A percentile compares a stretch with the other conserved stretches of the same genome.
These are phyloP conservation scores for Onthophagus taurus DNA, from an alignment of 1,140 invertebrate species.

Conservation along the genomic window DNA sequence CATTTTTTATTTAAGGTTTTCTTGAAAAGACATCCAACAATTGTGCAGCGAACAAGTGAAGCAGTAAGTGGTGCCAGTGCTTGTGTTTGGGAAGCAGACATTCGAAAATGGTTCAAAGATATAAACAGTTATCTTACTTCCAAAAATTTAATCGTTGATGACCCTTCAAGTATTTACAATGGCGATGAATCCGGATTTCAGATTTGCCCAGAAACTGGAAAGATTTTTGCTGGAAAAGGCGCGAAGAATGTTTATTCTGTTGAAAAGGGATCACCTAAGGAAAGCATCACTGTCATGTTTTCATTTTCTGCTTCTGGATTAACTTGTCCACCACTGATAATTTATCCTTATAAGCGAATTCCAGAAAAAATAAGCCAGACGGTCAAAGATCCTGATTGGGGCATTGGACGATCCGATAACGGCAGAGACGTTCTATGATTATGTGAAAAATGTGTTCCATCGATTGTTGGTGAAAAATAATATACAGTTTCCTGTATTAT, in stretches of 20 bases:
- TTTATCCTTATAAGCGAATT: conserved; percentile 21
- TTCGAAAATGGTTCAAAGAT: conserved; percentile 30
- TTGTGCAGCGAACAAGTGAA: too few relatives aligned
- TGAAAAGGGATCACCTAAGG: conserved; percentile 26
- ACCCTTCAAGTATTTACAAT: conserved; percentile 32
- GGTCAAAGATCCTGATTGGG: conserved; percentile 31
- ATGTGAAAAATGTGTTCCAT: background rate
- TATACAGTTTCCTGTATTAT: too few relatives aligned
- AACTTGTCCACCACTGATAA: conserved; percentile 13
- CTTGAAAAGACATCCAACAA: too few relatives aligned
- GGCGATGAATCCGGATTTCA: conserved; percentile 35
- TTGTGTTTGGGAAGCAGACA: conserved; percentile 24
- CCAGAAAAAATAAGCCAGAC: conserved; percentile 22
- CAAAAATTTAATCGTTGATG: conserved; percentile 10
- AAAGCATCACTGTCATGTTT: conserved; percentile 6
- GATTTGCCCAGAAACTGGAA: conserved; percentile 28
- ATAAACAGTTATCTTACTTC: conserved; percentile 11
- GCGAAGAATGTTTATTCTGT: conserved; percentile 32
- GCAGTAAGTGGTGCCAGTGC: conserved; percentile 17
- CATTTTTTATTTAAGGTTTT: too few relatives aligned
- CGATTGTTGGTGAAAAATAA: too few relatives aligned
- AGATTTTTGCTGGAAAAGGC: conserved; percentile 29
- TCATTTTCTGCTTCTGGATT: background rate
- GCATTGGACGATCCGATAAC: conserved; percentile 25
- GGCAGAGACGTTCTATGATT: background rate